phyloP scores from a whole-genome alignment of 2,113 vertebrate genomes.

The Mungos mungo region DNA sequence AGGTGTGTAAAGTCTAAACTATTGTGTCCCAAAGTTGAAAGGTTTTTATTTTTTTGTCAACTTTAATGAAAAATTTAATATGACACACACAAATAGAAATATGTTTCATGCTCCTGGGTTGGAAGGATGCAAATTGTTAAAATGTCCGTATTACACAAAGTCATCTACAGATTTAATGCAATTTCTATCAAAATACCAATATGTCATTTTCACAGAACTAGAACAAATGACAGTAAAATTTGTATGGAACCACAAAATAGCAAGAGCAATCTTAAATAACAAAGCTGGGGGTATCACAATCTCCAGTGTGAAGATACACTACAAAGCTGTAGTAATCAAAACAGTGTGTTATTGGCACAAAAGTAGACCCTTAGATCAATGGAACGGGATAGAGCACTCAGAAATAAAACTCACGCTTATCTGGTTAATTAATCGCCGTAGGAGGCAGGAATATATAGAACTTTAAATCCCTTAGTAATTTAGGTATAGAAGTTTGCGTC shows the following conservation, averaged over 20 bases:
- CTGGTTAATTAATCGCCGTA: neutral
- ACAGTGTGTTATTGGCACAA: neutral
- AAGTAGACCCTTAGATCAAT: neutral
- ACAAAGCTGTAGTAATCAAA: neutral
- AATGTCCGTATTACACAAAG: neutral
- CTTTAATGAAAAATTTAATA: neutral
- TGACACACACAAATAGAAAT: neutral
- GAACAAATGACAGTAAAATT: neutral
- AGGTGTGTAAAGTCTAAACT: neutral
- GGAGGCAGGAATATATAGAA: neutral
- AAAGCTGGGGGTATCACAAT: neutral
- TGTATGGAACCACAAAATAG: neutral
- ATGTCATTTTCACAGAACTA: neutral
- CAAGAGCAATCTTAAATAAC: neutral
- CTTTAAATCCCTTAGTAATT: constrained; percentile 18
- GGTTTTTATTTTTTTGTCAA: neutral
- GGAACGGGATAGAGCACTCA: neutral
- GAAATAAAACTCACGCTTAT: neutral
- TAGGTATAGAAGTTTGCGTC: neutral
- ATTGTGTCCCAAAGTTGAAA: neutral
- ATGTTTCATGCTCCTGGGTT: neutral
- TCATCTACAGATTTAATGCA: neutral
- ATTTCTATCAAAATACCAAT: neutral
- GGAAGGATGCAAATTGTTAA: neutral
- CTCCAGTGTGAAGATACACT: neutral